These are phyloP conservation scores for Lasius fuliginosus DNA, from an alignment of 2,888 invertebrate species.

Conservation along the genomic window DNA sequence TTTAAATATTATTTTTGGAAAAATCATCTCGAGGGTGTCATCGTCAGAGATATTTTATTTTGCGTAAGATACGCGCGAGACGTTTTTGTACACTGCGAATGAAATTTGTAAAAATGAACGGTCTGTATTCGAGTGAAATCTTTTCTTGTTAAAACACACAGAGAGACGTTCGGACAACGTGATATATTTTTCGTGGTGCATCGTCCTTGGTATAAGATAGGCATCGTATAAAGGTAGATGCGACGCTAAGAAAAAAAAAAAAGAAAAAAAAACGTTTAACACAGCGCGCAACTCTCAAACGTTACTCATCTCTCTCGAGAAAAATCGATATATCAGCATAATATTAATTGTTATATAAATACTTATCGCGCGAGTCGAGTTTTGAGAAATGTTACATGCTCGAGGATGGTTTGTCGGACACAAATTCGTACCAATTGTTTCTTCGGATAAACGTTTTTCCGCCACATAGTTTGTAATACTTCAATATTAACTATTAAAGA, in stretches of 20 bases:
- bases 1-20: not conserved
- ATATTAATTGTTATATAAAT: conserved; percentile 70
- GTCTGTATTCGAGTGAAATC: not conserved
- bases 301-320: conserved; percentile 65
- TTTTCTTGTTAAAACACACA: too few species aligned
- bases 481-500: conserved; percentile 72
- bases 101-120: not conserved
- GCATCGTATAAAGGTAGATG: conserved; percentile 32
- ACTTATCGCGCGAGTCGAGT: conserved; percentile 66
- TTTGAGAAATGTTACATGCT: conserved; percentile 66
- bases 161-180: not conserved
- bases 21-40: not conserved
- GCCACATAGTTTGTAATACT: conserved; percentile 78
- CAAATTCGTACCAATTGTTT: conserved; percentile 65
- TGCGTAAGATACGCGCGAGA: not conserved
- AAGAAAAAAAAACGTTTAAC: not conserved
- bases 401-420: conserved; percentile 63
- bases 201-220: conserved; percentile 52
- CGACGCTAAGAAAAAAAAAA: not conserved
- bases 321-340: conserved; percentile 69
- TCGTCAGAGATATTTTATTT: not conserved
- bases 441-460: conserved; percentile 73
- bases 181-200: conserved; percentile 51
- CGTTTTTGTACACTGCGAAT: not conserved
- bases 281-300: conserved; percentile 53